Evolutionary conservation across 2,113 vertebrate genomes (phyloP), one percentile per base, ranked within the genome.

Genomic region (Progne subis): DNA sequence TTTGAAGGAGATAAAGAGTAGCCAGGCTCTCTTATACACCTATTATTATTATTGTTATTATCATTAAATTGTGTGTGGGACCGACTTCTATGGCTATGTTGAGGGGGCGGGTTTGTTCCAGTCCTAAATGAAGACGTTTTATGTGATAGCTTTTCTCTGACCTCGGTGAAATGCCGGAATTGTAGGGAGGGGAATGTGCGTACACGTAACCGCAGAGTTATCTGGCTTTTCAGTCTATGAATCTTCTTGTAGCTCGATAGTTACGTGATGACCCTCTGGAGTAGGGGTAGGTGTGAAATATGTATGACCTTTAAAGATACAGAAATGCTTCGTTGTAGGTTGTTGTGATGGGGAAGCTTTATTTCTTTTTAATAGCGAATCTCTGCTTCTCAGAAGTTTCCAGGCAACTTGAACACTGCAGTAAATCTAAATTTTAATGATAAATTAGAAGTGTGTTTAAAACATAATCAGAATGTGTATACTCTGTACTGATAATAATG

Each of bases 141-240:
- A 5, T 64, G 43, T 93, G 95, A 69, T 85, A 92, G 63, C 56
- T 96, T 94, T 89, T 94, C 80, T 78, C 60, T 91, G 91, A 92
- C 76, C 55, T 86, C 77, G 43, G 47, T 55, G 86, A 94, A 95
- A 92, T 92, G 84, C 89, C 86, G 60, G 72, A 89, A 86, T 91
- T 74, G 64, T 75, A 86, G 86, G 56, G 72, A 67, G 69, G 64
- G 56, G 77, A 92, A 47, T 55, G 43, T 87, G 80, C 80, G 68
- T 46, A 23, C 91, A 64, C 9, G n/a, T 64, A 95, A 69, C 89
- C 17, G 11, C 91, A 3, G 78, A 81, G 82, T 91, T 82, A 63
- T 46, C 68, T 90, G 94, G 69, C n/a, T 75, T 71, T 80, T 63
- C 68, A 15, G 29, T 55, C 43, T 29, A 0, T 18, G 50, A 25